phyloP scores from a whole-genome alignment of 2,113 vertebrate species.

The Oophaga pumilio region DNA sequence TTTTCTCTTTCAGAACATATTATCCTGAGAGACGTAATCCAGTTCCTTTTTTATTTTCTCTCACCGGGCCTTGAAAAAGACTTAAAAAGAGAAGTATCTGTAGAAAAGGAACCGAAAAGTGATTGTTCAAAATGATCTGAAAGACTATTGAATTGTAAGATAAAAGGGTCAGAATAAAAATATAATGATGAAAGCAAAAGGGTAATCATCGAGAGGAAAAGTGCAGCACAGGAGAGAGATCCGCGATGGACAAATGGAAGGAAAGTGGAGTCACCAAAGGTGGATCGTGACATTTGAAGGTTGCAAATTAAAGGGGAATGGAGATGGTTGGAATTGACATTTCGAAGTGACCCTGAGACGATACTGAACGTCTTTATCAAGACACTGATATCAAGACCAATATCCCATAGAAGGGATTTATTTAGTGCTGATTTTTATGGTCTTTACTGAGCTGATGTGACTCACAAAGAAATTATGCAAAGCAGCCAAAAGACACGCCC shows the following conservation, averaged over 20 bases:
- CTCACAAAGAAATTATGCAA: no score
- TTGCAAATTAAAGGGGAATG: conserved; percentile 20
- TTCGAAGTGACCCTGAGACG: background rate
- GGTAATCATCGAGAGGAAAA: background rate
- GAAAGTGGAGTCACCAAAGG: background rate
- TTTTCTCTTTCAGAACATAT: background rate
- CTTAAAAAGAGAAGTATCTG: conserved; percentile 23
- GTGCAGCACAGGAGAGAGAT: background rate
- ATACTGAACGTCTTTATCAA: background rate
- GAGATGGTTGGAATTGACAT: background rate
- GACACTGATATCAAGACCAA: background rate
- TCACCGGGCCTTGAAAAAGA: background rate
- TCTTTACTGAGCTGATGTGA: no score
- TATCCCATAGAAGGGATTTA: background rate
- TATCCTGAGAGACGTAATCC: conserved; percentile 3
- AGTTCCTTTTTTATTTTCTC: background rate
- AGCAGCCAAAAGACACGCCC: no score
- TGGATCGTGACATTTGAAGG: background rate
- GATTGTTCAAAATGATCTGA: background rate
- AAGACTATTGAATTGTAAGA: conserved; percentile 41
- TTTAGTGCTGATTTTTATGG: no score
- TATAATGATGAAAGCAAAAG: background rate
- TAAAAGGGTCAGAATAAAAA: conserved; percentile 32
- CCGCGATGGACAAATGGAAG: background rate
- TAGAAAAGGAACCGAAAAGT: conserved; percentile 5